Evolutionary conservation across 2,888 invertebrate species (phyloP).

Genomic region (Nebria brevicollis): DNA sequence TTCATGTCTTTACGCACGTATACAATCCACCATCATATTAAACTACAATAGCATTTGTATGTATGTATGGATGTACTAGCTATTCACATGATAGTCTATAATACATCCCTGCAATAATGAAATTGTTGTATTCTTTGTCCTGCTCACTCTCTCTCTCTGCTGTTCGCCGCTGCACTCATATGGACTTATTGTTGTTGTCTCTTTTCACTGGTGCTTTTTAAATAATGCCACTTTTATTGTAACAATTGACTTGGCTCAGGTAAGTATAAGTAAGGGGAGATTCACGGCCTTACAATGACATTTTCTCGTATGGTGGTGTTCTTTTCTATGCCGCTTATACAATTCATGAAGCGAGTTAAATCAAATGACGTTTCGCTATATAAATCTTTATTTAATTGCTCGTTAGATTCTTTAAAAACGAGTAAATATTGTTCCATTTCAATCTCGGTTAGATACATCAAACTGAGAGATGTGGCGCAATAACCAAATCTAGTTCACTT

Average conservation of each 20-base stretch:
- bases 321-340: neutral
- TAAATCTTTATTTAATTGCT: neutral
- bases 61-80: constrained; percentile 35
- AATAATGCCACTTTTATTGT: neutral
- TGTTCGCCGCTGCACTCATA: neutral
- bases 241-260: neutral
- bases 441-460: too few relatives aligned
- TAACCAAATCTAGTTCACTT: too few relatives aligned
- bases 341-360: neutral
- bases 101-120: constrained; percentile 61
- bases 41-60: constrained; percentile 54
- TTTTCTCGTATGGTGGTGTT: neutral
- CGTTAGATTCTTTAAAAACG: neutral
- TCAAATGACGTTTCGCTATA: neutral
- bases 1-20: constrained; percentile 59
- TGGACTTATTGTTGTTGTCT: neutral
- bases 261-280: neutral
- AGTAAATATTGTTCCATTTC: neutral
- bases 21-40: constrained; percentile 61
- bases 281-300: neutral
- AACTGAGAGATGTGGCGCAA: too few relatives aligned
- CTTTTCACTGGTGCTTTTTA: neutral
- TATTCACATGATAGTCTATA: constrained; percentile 49
- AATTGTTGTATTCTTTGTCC: constrained; percentile 57
- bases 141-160: neutral